These are phyloP conservation scores for Palythoa grandis DNA, from an alignment of 92 coral and sea anemone species.

Conservation along the genomic window DNA sequence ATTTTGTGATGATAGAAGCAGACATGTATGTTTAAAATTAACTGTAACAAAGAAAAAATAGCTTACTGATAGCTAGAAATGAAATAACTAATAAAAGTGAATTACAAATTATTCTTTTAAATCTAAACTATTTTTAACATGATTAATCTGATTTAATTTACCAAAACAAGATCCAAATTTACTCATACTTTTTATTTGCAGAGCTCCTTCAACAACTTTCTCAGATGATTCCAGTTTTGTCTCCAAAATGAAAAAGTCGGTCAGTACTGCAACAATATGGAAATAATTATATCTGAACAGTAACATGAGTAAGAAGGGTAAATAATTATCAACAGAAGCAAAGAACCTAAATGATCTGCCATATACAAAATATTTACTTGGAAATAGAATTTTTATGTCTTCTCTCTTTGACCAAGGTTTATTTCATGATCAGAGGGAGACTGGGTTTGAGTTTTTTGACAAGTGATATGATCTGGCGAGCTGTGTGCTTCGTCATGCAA, in stretches of 20 bases:
- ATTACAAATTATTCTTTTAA: too few relatives aligned
- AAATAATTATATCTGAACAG: neutral
- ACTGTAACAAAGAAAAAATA: too few relatives aligned
- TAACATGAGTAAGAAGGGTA: neutral
- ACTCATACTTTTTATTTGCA: neutral
- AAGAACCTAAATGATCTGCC: neutral
- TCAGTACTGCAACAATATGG: slow-evolving; percentile 50
- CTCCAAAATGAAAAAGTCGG: slow-evolving; percentile 96
- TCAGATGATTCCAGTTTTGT: slow-evolving; percentile 88
- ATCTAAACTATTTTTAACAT: neutral
- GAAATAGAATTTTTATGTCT: too few relatives aligned
- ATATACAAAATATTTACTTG: too few relatives aligned
- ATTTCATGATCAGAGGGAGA: too few relatives aligned
- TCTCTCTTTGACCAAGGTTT: too few relatives aligned
- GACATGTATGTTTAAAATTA: too few relatives aligned
- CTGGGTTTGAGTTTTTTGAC: too few relatives aligned
- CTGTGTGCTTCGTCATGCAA: too few relatives aligned
- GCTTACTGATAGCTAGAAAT: too few relatives aligned
- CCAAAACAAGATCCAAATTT: neutral
- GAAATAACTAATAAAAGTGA: neutral
- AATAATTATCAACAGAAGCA: neutral
- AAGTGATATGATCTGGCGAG: too few relatives aligned
- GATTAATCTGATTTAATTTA: neutral
- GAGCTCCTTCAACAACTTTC: slow-evolving; percentile 17
- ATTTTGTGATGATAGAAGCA: too few relatives aligned